A percentile compares a stretch with the other conserved stretches of the same genome.
Conservation (phyloP, 1,140 invertebrate species). For the Lasaia peninsularis region DNA sequence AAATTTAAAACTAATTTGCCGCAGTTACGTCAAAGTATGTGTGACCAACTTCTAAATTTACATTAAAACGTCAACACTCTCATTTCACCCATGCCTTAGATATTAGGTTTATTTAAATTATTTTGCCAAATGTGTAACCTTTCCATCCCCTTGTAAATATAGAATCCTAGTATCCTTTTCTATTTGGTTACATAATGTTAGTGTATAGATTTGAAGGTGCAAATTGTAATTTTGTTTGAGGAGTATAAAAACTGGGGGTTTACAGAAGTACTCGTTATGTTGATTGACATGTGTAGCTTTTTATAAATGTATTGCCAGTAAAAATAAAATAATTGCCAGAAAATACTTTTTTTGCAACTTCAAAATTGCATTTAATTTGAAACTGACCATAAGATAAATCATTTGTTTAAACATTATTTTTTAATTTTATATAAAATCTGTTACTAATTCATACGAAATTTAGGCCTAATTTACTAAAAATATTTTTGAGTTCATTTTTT, state of each 20-base stretch:
- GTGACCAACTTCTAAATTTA: constrained; percentile 18
- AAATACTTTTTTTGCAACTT: not conserved
- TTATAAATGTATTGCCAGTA: not conserved
- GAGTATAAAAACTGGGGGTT: constrained; percentile 43
- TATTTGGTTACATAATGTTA: constrained; percentile 44
- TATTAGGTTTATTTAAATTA: constrained; percentile 63
- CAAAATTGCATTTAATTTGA: too few relatives aligned
- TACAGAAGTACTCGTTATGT: constrained; percentile 12
- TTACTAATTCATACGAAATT: not conserved
- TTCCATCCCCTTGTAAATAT: constrained; percentile 62
- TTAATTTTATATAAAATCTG: too few relatives aligned
- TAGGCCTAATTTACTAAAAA: constrained; percentile 9
- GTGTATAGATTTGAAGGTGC: constrained; percentile 44
- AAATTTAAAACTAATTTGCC: not conserved
- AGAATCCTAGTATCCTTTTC: constrained; percentile 41
- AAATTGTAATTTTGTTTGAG: constrained; percentile 35
- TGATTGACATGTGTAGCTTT: constrained; percentile 7
- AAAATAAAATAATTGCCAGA: not conserved
- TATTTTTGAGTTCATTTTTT: constrained; percentile 11
- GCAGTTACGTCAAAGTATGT: not conserved
- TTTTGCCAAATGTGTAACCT: constrained; percentile 65
- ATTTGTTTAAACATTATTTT: too few relatives aligned
- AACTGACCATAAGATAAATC: too few relatives aligned
- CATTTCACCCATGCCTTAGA: constrained; percentile 35
- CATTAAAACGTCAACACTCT: not conserved